These are phyloP conservation scores for Uloborus plumipes DNA, from an alignment of 2,888 invertebrate genomes.

Conservation along the genomic window DNA sequence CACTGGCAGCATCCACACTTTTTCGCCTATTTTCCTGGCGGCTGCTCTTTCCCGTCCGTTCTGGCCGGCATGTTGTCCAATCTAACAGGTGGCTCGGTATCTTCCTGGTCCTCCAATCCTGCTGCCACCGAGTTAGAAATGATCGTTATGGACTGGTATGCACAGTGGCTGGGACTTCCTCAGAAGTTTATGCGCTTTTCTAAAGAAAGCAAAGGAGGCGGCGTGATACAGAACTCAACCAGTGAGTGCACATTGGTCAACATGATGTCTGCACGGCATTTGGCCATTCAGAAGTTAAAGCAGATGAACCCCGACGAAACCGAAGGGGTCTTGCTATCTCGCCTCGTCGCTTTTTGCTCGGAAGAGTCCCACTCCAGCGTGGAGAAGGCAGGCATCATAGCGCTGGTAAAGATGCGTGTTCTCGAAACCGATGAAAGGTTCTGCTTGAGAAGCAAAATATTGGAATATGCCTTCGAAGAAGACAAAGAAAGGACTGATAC, in stretches of 20 bases:
- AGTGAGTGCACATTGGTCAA: slow-evolving; percentile 91
- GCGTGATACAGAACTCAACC: slow-evolving; percentile 96
- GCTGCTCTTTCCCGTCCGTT: slow-evolving; percentile 96
- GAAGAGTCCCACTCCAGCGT: slow-evolving; percentile 86
- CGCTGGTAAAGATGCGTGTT: slow-evolving; percentile 89
- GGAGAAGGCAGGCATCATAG: slow-evolving; percentile 94
- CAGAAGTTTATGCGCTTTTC: slow-evolving; percentile 89
- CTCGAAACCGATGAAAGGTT: slow-evolving; percentile 88
- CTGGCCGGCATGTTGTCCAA: slow-evolving; percentile 96
- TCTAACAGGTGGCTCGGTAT: slow-evolving; percentile 94
- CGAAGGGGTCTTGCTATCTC: slow-evolving; percentile 89
- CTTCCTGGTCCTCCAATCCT: slow-evolving; percentile 88
- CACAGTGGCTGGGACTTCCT: slow-evolving; percentile 96
- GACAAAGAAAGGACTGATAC: slow-evolving; percentile 94
- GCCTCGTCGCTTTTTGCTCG: slow-evolving; percentile 84
- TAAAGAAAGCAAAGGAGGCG: slow-evolving; percentile 83
- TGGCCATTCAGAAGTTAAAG: slow-evolving; percentile 86
- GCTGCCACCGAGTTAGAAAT: slow-evolving; percentile 97
- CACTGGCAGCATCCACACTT: slow-evolving; percentile 87
- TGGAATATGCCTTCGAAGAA: slow-evolving; percentile 82
- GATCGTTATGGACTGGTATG: slow-evolving; percentile 98
- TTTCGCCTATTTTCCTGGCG: slow-evolving; percentile 99
- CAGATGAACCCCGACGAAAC: slow-evolving; percentile 85
- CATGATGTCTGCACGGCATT: slow-evolving; percentile 58
- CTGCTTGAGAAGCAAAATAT: slow-evolving; percentile 83